Evolutionary conservation across 2,113 vertebrate genomes (phyloP).

Genomic region (Trematocara macrostoma): DNA sequence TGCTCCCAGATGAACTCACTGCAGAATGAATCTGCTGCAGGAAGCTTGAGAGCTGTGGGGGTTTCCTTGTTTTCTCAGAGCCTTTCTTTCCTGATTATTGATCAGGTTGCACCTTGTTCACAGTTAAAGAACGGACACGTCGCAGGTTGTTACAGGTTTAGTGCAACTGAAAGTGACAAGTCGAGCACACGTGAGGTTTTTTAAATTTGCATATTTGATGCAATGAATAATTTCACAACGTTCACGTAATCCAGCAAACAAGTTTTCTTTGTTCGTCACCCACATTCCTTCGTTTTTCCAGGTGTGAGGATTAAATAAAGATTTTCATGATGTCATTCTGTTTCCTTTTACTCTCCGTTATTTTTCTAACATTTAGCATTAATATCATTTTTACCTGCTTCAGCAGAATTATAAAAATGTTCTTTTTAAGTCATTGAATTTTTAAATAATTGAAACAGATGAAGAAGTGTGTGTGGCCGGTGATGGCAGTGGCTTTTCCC

Average conservation of each 20-base stretch:
- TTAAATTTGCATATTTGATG: background rate
- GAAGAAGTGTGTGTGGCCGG: background rate
- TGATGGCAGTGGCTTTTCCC: background rate
- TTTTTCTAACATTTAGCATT: background rate
- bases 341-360: background rate
- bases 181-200: background rate
- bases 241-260: background rate
- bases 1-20: constrained; percentile 48
- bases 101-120: background rate
- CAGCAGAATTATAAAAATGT: background rate
- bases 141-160: background rate
- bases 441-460: background rate
- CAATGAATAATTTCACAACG: background rate
- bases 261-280: background rate
- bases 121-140: background rate
- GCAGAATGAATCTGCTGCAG: background rate
- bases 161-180: background rate
- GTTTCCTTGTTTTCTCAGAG: background rate
- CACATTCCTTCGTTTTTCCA: background rate
- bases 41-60: constrained; percentile 17
- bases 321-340: background rate
- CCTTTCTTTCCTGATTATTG: background rate
- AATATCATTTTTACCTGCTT: background rate
- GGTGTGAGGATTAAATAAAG: background rate
- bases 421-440: background rate